Evolutionary conservation across 2,113 vertebrate genomes (phyloP).

Genomic region (Marmota flaviventris): DNA sequence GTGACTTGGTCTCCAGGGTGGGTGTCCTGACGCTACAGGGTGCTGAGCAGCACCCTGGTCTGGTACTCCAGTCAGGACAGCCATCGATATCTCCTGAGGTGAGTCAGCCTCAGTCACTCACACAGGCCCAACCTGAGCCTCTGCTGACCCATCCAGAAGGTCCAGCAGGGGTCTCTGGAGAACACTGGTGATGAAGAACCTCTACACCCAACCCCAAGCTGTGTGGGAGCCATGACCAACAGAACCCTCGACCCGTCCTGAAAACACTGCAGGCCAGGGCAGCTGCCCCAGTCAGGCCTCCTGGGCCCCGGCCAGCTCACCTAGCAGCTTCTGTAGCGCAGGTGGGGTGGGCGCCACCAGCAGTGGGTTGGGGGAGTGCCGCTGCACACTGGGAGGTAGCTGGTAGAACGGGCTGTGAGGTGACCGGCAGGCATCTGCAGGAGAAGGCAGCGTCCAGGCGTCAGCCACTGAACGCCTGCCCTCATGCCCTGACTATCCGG

Average conservation of each 20-base stretch:
- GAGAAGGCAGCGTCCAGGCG: rapidly evolving
- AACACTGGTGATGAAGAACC: too few relatives aligned
- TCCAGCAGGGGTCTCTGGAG: rapidly evolving
- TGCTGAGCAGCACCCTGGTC: background rate
- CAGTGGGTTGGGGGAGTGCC: slow-evolving; percentile 94
- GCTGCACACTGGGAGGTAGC: slow-evolving; percentile 98
- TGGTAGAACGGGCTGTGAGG: slow-evolving; percentile 97
- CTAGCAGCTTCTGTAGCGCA: slow-evolving; percentile 97
- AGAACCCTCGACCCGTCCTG: background rate
- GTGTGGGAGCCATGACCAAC: background rate
- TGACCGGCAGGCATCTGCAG: slow-evolving; percentile 94
- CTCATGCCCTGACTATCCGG: rapidly evolving
- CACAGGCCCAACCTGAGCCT: rapidly evolving
- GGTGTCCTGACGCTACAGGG: too few relatives aligned
- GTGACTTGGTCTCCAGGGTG: rapidly evolving
- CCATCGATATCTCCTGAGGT: too few relatives aligned
- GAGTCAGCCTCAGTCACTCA: background rate
- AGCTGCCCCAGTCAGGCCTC: rapidly evolving
- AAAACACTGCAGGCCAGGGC: too few relatives aligned
- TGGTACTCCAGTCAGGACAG: background rate
- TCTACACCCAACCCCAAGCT: background rate
- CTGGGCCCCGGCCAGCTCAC: slow-evolving; percentile 81
- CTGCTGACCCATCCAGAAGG: too few relatives aligned
- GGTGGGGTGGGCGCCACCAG: slow-evolving; percentile 95
- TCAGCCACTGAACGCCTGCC: background rate